Evolutionary conservation across 2,888 invertebrate genomes (phyloP).

Genomic region (Spodoptera exigua): DNA sequence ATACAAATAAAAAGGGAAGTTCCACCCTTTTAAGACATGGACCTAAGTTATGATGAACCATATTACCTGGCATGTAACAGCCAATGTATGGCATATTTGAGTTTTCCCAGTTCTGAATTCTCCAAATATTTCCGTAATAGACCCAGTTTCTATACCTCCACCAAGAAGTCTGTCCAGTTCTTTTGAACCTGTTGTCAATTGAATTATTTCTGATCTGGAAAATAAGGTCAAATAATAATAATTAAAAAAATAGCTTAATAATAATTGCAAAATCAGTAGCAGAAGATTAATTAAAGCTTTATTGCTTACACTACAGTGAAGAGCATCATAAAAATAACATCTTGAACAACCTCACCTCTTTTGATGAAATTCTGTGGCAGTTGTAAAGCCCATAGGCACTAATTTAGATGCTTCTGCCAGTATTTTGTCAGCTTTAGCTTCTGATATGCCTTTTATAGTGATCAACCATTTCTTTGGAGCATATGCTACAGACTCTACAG

Average conservation of each 20-base stretch:
- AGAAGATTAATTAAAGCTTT: no score
- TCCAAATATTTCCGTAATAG: constrained; percentile 99
- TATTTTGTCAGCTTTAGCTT: constrained; percentile 98
- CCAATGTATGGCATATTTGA: constrained; percentile 98
- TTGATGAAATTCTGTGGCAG: constrained; percentile 98
- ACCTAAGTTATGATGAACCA: not conserved
- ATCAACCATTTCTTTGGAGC: constrained; percentile 97
- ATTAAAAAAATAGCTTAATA: not conserved
- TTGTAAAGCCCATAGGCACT: constrained; percentile 99
- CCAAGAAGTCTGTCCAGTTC: constrained; percentile 97
- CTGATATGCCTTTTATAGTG: constrained; percentile 98
- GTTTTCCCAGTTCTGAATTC: constrained; percentile 99
- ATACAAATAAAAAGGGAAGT: no score
- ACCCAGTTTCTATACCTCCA: constrained; percentile 99
- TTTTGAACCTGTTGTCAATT: constrained; percentile 97
- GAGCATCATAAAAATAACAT: no score
- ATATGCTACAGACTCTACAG: constrained; percentile 98
- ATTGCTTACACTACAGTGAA: no score
- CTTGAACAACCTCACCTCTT: constrained; percentile 89
- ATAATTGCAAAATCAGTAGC: no score
- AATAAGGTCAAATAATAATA: not conserved
- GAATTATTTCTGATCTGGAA: constrained; percentile 96
- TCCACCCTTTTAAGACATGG: no score
- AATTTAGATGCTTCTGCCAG: constrained; percentile 96
- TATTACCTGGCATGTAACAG: constrained; percentile 97